Evolutionary conservation across 2,113 vertebrate species (phyloP), one percentile per base, ranked within the genome.

Genomic region (Tetrao urogallus): DNA sequence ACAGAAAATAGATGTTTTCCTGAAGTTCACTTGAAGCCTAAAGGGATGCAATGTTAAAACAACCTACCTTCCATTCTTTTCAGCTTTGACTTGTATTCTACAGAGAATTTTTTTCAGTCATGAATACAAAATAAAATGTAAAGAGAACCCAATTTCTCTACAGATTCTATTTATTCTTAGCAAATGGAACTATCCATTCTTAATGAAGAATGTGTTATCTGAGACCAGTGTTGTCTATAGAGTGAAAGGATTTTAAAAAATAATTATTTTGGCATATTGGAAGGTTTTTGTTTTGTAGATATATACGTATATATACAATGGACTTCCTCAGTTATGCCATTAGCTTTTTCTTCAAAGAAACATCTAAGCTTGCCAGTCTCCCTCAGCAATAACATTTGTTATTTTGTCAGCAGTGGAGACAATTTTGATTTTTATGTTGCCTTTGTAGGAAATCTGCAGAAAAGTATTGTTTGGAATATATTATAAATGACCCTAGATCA

Each of bases 11-110:
- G 86, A 70, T 43, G 9, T 73, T 94, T 94, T 88, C 56, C 64
- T 86, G 64, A 88, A 91, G 79, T 93, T 93, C 82, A 81, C 38
- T 77, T 77, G 47, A 89, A 86, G 50, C 91, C 94, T 88, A 50
- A 91, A 89, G 81, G 74, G 56, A 91, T 82, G 50, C 25, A 38
- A 15, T 36, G 43, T 83, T 88, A 95, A 74, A 93, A 88, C 42
- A 80, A 80, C 17, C 2, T 88, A 63, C 24, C 42, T 65, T 72
- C 28, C 22, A 15, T 83, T 87, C 50, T 56, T 91, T 88, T 32
- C 47, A 63, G n/a, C 19, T 90, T 75, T 74, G 25, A 52, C 74
- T 85, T 77, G 34, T 56, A 83, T 71, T 82, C 79, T 36, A 61
- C 11, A 28, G 88, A 88, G 85, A 57, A 56, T 72, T 58, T 86